Conservation (phyloP, 2,113 vertebrate species). For the Myrmophylax atrothorax region DNA sequence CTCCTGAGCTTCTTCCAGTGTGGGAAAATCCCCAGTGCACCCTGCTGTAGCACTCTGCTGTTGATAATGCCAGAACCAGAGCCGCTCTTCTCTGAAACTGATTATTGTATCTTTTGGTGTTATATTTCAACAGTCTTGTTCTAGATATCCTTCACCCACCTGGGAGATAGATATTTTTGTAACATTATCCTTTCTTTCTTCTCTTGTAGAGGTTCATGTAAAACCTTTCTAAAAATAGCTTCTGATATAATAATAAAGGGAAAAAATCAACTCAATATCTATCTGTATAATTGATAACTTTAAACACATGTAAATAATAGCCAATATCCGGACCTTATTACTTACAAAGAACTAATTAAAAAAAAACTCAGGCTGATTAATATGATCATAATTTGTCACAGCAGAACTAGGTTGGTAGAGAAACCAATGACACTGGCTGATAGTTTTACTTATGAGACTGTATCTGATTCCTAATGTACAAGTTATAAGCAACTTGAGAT, state of each 20-base stretch:
- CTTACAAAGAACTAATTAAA: not conserved
- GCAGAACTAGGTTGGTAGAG: not conserved
- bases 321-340: not conserved
- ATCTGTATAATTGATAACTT: not conserved
- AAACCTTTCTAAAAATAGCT: not conserved
- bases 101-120: not conserved
- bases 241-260: not conserved
- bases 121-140: slow-evolving; percentile 2
- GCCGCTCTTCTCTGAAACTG: accelerated
- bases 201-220: not conserved
- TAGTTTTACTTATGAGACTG: not conserved
- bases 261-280: no score
- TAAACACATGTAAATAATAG: not conserved
- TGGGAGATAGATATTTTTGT: not conserved
- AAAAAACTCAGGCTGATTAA: not conserved
- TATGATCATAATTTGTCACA: not conserved
- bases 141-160: not conserved
- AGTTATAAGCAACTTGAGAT: not conserved
- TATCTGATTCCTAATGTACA: not conserved
- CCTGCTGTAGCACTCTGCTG: not conserved
- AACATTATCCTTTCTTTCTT: not conserved
- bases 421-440: not conserved
- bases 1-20: not conserved
- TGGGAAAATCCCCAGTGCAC: not conserved
- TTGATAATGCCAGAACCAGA: not conserved